Base-by-base conservation (phyloP, 2,888 invertebrate species). In the Melinaea menophilus region DNA sequence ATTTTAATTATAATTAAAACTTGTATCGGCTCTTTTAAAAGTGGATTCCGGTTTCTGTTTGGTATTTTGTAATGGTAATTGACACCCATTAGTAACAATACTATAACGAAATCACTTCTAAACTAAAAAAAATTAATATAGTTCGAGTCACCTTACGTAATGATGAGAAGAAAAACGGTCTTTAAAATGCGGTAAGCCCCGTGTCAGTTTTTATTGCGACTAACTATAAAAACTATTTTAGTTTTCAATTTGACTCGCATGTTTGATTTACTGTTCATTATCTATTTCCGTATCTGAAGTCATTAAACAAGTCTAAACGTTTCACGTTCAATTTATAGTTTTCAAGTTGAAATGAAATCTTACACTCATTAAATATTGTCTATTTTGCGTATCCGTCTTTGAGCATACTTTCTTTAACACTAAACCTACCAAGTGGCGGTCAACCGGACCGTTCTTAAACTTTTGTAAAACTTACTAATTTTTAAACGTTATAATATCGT, bases 231-330 rank as follows among this genome's bases (percentile, higher is more conserved):
- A 65, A 11, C 59, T 68, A 65, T 65, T 65, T 68, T 63, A 57
- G 65, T 64, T 64, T 45, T 31, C 35, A 37, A 54, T 12, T 45
- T 41, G 46, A 37, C 62, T 59, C 64, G 37, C 41, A 9, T 35
- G 59, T 45, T 55, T 68, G 63, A 67, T 63, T 61, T 63, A 65
- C 59, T 55, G 55, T 57, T 64, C 63, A 67, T 65, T 67, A 65
- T 65, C 46, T 63, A 63, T 59, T 57, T 37, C 57, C 63, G 59
- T 58, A 57, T 34, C 57, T 59, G 45, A 56, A 61, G 51, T 56
- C 65, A 59, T 65, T 65, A 65, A 57, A 61, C 33, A 65, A 63
- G 62, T 58, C 12, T 55, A 59, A 61, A 61, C 58, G 65, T 63
- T 67, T 65, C 61, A 57, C 59, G 63, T 59, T 47, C 56, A 57